Percentiles rank a stretch among this genome's conserved stretches.
phyloP scores from a whole-genome alignment of 2,113 vertebrate genomes.

The Ceuthmochares aereus region DNA sequence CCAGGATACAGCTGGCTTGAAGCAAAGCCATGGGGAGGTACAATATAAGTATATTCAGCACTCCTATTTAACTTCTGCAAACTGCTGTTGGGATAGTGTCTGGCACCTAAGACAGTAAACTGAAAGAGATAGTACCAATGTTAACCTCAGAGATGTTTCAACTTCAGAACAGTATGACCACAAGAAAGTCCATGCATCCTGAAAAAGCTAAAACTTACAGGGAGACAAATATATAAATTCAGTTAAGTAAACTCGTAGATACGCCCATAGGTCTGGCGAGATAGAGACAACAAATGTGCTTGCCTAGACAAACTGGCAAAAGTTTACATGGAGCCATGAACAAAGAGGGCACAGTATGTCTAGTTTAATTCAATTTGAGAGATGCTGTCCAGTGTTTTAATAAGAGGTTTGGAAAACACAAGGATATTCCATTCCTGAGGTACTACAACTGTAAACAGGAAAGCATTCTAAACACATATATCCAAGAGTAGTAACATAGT shows the following conservation, averaged over 20 bases:
- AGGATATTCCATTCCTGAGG: neutral
- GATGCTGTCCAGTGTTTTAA: neutral
- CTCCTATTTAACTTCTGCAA: neutral
- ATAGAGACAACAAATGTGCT: neutral
- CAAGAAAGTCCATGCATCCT: neutral
- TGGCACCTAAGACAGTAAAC: neutral
- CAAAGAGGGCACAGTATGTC: neutral
- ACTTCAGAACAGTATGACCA: neutral
- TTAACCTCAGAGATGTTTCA: neutral
- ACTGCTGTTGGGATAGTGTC: neutral
- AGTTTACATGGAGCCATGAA: neutral
- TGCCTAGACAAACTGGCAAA: neutral
- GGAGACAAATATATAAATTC: neutral
- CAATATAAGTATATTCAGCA: neutral
- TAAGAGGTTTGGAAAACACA: neutral
- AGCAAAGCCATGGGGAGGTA: fast-evolving
- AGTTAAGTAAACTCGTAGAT: neutral
- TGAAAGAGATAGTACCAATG: neutral
- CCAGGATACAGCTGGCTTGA: neutral
- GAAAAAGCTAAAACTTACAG: neutral
- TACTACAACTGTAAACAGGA: neutral
- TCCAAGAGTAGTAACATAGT: neutral
- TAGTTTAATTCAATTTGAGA: neutral
- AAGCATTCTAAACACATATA: neutral
- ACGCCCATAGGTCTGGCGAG: neutral